Evolutionary conservation across 1,140 invertebrate species (phyloP).

Genomic region (Drosophila punjabiensis): DNA sequence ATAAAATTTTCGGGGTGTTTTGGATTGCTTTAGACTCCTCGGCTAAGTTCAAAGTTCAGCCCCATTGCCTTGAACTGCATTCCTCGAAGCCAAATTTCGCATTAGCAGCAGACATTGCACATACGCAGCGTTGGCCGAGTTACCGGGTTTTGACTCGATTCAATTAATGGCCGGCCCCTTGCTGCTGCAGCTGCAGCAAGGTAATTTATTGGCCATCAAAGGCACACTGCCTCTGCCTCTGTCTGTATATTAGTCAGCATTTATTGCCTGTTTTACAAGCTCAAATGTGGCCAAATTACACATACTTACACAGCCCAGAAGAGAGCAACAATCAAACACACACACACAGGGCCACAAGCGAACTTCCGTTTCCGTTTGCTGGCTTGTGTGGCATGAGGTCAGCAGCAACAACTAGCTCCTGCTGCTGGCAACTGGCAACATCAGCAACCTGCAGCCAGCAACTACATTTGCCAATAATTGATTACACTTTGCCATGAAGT

Average conservation of each 20-base stretch:
- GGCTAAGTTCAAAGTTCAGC: conserved; percentile 47
- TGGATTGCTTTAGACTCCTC: neutral
- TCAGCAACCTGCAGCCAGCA: conserved; percentile 14
- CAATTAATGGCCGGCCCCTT: conserved; percentile 58
- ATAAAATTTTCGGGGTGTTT: neutral
- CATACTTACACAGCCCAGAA: conserved; percentile 15
- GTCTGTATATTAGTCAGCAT: conserved; percentile 35
- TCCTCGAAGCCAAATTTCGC: conserved; percentile 15
- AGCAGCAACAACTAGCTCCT: conserved; percentile 28
- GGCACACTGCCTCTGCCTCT: conserved; percentile 6
- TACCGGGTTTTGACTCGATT: conserved; percentile 35
- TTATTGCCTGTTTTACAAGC: conserved; percentile 74
- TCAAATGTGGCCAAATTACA: conserved; percentile 55
- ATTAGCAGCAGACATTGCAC: conserved; percentile 39
- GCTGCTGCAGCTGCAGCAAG: conserved; percentile 38
- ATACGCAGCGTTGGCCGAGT: conserved; percentile 46
- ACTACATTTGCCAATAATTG: conserved; percentile 81
- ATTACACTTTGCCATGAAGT: conserved; percentile 80
- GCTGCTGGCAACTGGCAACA: conserved; percentile 3
- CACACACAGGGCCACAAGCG: conserved; percentile 10
- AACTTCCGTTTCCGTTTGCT: conserved; percentile 70
- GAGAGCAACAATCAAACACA: conserved; percentile 64
- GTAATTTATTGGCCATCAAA: conserved; percentile 67
- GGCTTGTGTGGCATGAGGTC: conserved; percentile 71
- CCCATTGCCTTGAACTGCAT: conserved; percentile 38